Evolutionary conservation across 2,888 invertebrate species (phyloP).

Genomic region (Camponotus fellah): DNA sequence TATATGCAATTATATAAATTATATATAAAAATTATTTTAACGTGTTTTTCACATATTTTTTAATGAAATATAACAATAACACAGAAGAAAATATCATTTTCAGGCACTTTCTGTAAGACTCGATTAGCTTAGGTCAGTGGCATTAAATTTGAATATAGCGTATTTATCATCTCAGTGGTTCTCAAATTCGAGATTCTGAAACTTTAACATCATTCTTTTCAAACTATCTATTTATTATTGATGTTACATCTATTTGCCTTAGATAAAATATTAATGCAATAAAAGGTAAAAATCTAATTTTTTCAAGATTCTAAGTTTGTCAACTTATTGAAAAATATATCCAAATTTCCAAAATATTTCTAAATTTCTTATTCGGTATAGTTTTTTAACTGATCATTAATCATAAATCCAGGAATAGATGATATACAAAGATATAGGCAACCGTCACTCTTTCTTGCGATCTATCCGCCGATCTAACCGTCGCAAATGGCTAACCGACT

Average conservation of each 20-base stretch:
- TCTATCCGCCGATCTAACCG: constrained; percentile 48
- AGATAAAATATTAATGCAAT: not conserved
- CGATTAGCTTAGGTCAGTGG: constrained; percentile 23
- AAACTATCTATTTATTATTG: not conserved
- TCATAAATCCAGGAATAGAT: not conserved
- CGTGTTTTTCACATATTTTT: not conserved
- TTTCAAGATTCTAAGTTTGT: not conserved
- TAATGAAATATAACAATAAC: not conserved
- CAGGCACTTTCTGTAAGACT: not conserved
- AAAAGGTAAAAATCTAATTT: not conserved
- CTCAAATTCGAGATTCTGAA: not conserved
- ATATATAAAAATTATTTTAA: no score
- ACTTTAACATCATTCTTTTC: not conserved
- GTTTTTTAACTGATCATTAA: not conserved
- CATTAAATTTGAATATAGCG: constrained; percentile 12
- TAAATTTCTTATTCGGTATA: not conserved
- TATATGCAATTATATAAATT: not conserved
- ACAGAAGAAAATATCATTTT: not conserved
- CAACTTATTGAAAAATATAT: not conserved
- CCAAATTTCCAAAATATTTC: not conserved
- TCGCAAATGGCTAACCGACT: constrained; percentile 31
- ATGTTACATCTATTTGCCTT: not conserved
- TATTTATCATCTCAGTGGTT: constrained; percentile 7
- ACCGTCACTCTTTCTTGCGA: constrained; percentile 42
- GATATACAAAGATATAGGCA: not conserved